Conservation (phyloP, 2,888 invertebrate species). For the Adelphocoris suturalis region DNA sequence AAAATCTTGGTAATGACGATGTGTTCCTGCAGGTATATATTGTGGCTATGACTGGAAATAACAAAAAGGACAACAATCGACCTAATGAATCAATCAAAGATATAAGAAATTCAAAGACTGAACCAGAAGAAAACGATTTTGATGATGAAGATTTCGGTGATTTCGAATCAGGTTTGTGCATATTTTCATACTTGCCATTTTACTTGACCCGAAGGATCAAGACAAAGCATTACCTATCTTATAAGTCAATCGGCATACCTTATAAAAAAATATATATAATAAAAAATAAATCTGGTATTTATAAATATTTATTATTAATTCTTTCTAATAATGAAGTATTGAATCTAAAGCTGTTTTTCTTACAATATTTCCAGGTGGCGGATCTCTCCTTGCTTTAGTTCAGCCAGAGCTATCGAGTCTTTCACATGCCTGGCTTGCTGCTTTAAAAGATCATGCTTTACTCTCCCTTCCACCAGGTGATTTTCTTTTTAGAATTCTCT, state of each 20-base stretch:
- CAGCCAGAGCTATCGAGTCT: slow-evolving; percentile 95
- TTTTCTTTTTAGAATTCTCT: slow-evolving; percentile 64
- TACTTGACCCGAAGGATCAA: no score
- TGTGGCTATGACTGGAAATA: slow-evolving; percentile 91
- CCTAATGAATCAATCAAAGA: slow-evolving; percentile 63
- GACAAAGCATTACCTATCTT: no score
- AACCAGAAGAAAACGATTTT: slow-evolving; percentile 74
- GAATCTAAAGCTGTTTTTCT: no score
- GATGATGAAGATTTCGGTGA: slow-evolving; percentile 85
- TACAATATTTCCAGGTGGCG: slow-evolving; percentile 79
- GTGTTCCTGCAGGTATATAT: slow-evolving; percentile 85
- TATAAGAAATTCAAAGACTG: slow-evolving; percentile 52
- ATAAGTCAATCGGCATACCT: no score
- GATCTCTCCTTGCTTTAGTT: slow-evolving; percentile 92
- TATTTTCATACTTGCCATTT: not conserved
- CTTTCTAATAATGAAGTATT: no score
- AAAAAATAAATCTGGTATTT: no score
- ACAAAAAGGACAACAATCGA: slow-evolving; percentile 74
- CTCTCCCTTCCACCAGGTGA: slow-evolving; percentile 90
- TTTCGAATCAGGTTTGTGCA: slow-evolving; percentile 82
- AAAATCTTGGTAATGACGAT: slow-evolving; percentile 41
- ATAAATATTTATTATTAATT: no score
- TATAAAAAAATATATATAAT: no score
- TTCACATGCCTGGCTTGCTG: slow-evolving; percentile 96
- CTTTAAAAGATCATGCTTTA: slow-evolving; percentile 95